Percentiles rank a stretch among this genome's conserved stretches.
Conservation (phyloP, 2,888 invertebrate genomes). For the Sipha maydis region DNA sequence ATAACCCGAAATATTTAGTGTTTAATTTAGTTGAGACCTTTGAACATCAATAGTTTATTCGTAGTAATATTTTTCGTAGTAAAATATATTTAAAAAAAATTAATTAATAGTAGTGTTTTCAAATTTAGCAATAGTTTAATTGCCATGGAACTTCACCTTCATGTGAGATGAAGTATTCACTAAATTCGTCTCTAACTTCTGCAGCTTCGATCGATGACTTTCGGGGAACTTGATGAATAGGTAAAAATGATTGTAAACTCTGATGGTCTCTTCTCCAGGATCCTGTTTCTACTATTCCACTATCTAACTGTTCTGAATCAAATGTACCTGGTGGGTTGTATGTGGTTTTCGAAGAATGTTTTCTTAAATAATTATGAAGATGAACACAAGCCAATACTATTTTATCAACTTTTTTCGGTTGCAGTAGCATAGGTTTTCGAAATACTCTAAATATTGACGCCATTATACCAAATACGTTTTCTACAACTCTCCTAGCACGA, state of each 20-base stretch:
- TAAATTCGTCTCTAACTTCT: not conserved
- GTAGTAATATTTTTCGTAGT: no score
- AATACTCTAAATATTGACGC: not conserved
- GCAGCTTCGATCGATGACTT: not conserved
- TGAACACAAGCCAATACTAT: not conserved
- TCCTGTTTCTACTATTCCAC: not conserved
- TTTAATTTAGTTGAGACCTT: no score
- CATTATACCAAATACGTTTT: no score
- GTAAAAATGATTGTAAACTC: not conserved
- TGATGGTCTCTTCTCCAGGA: not conserved
- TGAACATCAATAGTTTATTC: no score
- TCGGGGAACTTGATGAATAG: not conserved
- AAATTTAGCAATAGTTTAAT: not conserved
- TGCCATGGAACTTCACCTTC: constrained; percentile 1
- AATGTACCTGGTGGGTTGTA: no score
- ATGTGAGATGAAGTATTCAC: not conserved
- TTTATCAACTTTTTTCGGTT: constrained; percentile 22
- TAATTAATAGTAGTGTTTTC: no score
- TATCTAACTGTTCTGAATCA: no score
- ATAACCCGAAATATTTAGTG: no score
- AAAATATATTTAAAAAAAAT: no score
- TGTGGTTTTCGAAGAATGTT: no score
- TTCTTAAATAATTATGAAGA: no score
- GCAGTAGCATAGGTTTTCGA: constrained; percentile 16
- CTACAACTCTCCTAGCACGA: no score